phyloP scores from a whole-genome alignment of 2,797 vertebrate genomes.

The Pseudomugil tenellus region DNA sequence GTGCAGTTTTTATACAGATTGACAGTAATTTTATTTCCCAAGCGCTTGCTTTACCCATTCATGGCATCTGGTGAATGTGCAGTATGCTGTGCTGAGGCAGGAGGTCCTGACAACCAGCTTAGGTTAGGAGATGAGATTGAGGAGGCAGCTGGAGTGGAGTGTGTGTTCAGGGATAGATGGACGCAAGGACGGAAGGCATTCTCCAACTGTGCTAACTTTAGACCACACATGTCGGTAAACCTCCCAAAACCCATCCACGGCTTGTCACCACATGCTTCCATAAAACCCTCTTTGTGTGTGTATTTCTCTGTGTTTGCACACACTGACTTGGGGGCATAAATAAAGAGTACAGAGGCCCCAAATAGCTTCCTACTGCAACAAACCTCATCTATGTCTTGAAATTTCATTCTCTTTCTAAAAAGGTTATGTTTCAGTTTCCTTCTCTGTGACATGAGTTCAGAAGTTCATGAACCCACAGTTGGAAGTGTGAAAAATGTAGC shows the following conservation, averaged over 20 bases:
- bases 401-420: slow-evolving; percentile 54
- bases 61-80: slow-evolving; percentile 58
- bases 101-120: slow-evolving; percentile 72
- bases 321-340: slow-evolving; percentile 40
- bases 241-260: slow-evolving; percentile 73
- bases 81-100: slow-evolving; percentile 54
- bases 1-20: slow-evolving; percentile 39
- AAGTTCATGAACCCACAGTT: slow-evolving; percentile 73
- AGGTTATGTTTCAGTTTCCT: slow-evolving; percentile 72
- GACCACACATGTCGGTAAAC: slow-evolving; percentile 78
- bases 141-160: slow-evolving; percentile 78
- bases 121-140: slow-evolving; percentile 75
- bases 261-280: slow-evolving; percentile 74
- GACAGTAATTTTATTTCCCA: slow-evolving; percentile 49
- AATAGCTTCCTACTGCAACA: slow-evolving; percentile 53
- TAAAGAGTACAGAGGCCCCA: slow-evolving; percentile 46
- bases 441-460: slow-evolving; percentile 58
- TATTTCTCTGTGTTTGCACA: slow-evolving; percentile 4
- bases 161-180: slow-evolving; percentile 66
- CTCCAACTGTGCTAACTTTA: slow-evolving; percentile 77
- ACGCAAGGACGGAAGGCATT: slow-evolving; percentile 68
- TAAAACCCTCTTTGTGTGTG: slow-evolving; percentile 50
- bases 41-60: slow-evolving; percentile 38
- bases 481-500: slow-evolving; percentile 69
- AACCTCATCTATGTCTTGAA: slow-evolving; percentile 51